phyloP scores from a whole-genome alignment of 2,113 vertebrate genomes.

The Burhinus oedicnemus region DNA sequence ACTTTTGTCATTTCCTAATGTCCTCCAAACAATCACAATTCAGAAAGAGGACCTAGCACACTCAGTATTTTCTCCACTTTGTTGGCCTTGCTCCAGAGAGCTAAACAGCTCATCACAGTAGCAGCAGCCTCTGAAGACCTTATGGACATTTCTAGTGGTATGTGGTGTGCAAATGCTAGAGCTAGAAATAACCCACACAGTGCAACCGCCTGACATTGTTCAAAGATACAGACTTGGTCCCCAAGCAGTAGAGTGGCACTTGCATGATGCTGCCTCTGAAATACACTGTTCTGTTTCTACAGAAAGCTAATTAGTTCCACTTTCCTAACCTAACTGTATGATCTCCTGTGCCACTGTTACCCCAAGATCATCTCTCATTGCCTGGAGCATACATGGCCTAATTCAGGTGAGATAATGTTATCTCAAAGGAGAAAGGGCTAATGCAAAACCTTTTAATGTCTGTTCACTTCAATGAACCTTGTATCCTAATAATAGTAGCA shows the following conservation, averaged over 20 bases:
- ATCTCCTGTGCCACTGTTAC: neutral
- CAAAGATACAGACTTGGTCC: neutral
- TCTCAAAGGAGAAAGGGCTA: neutral
- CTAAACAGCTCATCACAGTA: neutral
- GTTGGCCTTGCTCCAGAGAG: neutral
- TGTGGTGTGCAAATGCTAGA: neutral
- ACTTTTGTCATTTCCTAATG: neutral
- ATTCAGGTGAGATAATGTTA: neutral
- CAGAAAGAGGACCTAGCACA: neutral
- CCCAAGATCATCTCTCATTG: conserved; percentile 10
- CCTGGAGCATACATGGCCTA: neutral
- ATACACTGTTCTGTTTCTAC: neutral
- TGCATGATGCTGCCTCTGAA: neutral
- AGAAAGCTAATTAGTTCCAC: neutral
- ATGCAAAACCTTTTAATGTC: neutral
- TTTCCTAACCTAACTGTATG: neutral
- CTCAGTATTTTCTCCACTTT: neutral
- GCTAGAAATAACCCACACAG: neutral
- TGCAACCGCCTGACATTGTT: neutral
- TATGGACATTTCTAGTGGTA: neutral
- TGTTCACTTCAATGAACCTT: neutral
- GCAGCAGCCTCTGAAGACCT: neutral
- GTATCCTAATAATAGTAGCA: neutral
- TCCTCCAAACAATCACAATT: neutral
- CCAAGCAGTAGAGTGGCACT: neutral